These are phyloP conservation scores for Euproctis similis DNA, from an alignment of 2,888 invertebrate species.

Conservation along the genomic window DNA sequence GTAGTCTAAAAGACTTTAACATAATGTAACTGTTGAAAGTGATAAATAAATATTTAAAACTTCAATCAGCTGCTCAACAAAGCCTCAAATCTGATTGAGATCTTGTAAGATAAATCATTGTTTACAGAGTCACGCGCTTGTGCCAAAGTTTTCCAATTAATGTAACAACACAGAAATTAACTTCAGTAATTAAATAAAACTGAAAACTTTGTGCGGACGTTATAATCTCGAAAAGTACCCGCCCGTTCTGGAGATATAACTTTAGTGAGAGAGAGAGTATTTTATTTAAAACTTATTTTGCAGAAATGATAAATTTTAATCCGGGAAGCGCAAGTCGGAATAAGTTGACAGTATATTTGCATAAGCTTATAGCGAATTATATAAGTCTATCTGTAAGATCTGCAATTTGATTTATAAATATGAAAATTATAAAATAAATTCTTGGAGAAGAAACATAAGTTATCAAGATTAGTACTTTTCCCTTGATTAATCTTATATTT, in stretches of 20 bases:
- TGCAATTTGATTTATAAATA: too few species aligned
- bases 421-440: too few species aligned
- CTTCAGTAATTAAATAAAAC: conserved; percentile 7
- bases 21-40: too few species aligned
- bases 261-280: too few species aligned
- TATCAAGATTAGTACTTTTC: too few species aligned
- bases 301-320: background rate
- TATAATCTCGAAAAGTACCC: conserved; percentile 8
- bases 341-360: background rate
- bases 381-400: background rate
- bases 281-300: background rate
- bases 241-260: conserved; percentile 5
- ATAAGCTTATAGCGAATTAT: conserved; percentile 1
- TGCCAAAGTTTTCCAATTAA: conserved; percentile 12
- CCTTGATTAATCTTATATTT: too few species aligned
- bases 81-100: conserved; percentile 6
- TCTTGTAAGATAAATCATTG: conserved; percentile 6
- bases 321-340: background rate
- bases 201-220: conserved; percentile 5
- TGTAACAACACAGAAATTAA: conserved; percentile 10
- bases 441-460: too few species aligned
- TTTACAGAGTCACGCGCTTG: conserved; percentile 5
- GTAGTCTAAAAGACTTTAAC: too few species aligned
- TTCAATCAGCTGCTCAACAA: too few species aligned
- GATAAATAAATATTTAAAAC: too few species aligned